Evolutionary conservation across 2,797 vertebrate genomes (phyloP), one percentile per base, ranked within the genome.

Genomic region (Nannoperca obscura): DNA sequence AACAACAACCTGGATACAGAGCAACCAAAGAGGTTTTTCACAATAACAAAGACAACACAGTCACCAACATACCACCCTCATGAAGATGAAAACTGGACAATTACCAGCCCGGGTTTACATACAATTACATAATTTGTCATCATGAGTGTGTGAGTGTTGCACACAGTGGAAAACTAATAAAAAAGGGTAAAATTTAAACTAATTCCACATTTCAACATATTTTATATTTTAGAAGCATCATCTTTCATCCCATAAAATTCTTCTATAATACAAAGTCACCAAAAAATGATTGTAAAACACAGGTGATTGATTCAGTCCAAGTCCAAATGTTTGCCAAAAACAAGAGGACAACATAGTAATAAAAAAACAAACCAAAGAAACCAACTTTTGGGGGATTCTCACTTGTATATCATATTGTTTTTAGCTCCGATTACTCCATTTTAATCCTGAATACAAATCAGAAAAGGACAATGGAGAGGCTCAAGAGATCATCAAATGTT

Each of bases 81-180:
- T 80, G 53, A 84, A 89, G 75, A 90, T 78, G 68, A 74, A 84
- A 90, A 87, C 57, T 40, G 68, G 62, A 79, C 19, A 76, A 9
- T 86, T 88, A 86, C 78, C 75, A 90, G 86, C 86, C 91, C 58
- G 74, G 75, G 71, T 78, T 90, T 72, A 91, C 84, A 87, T 73
- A 89, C 62, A 89, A 59, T 83, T 81, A 83, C 81, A 86, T 67
- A 17, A 87, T 85, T 70, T 79, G 62, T 81, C 71, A 76, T 78
- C 63, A 80, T 70, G 59, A 63, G 70, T 74, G 81, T 85, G 76
- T 20, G 12, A 53, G 61, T 63, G 30, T 76, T 81, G 58, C 67
- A 85, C 78, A 85, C 72, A 61, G 64, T 42, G 22, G 46, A 65
- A 75, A 69, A 72, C 24, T 72, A 71, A 85, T 54, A n/a, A 64